These are phyloP conservation scores for Phoxinus dragarum DNA, from an alignment of 2,797 vertebrate genomes.

Conservation along the genomic window DNA sequence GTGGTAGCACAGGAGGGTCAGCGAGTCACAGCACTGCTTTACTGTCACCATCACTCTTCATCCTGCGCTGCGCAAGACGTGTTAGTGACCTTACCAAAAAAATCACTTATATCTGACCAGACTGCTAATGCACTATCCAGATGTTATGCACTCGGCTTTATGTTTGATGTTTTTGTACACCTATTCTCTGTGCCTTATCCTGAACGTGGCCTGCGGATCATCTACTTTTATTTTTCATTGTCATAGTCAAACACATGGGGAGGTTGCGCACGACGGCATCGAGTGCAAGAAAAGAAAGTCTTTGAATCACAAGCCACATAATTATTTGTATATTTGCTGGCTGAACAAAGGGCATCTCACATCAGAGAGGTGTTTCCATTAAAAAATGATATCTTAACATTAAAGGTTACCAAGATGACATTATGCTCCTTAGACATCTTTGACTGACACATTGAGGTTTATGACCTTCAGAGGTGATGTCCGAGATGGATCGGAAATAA, in stretches of 20 bases:
- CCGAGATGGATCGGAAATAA: not conserved
- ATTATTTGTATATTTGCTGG: conserved; percentile 61
- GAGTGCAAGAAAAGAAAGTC: not conserved
- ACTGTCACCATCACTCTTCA: conserved; percentile 69
- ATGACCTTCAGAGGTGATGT: conserved; percentile 72
- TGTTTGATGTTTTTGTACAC: conserved; percentile 52
- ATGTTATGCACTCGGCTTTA: conserved; percentile 64
- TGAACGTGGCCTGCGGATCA: conserved; percentile 44
- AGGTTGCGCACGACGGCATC: not conserved
- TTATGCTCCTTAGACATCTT: conserved; percentile 73
- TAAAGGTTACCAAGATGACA: conserved; percentile 83
- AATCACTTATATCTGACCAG: conserved; percentile 53
- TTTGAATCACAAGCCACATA: conserved; percentile 54
- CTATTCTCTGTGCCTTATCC: not conserved
- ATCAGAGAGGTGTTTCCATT: conserved; percentile 60
- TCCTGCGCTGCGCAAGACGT: conserved; percentile 58
- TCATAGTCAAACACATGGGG: conserved; percentile 45
- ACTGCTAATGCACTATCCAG: conserved; percentile 70
- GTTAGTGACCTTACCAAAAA: conserved; percentile 63
- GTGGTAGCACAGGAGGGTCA: conserved; percentile 69
- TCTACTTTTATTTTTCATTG: conserved; percentile 34
- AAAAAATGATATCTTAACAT: conserved; percentile 69
- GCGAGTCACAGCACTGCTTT: conserved; percentile 54
- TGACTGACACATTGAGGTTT: conserved; percentile 76
- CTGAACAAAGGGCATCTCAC: conserved; percentile 77